Percentiles rank a stretch among this genome's conserved stretches.
phyloP scores from a whole-genome alignment of 2,888 invertebrate species.

The Metallyticus violacea region DNA sequence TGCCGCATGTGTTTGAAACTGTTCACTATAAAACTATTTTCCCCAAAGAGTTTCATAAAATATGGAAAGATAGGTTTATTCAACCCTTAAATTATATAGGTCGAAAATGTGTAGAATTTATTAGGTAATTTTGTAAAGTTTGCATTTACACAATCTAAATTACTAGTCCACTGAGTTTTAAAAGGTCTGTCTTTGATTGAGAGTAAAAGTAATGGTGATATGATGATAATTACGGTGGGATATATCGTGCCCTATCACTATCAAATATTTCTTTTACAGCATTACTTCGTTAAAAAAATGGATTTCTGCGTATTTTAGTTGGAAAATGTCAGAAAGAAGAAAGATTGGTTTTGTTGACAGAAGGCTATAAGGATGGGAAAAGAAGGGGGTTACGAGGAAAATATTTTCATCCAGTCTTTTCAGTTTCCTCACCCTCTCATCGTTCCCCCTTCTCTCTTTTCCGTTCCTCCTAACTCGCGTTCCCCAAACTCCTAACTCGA shows the following conservation, averaged over 20 bases:
- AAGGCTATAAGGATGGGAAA: background rate
- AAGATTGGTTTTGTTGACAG: constrained; percentile 12
- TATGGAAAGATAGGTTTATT: too few species aligned
- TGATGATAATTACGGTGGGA: background rate
- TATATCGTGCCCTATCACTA: background rate
- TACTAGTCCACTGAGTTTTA: too few species aligned
- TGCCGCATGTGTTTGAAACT: too few species aligned
- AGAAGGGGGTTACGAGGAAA: background rate
- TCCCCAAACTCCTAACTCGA: constrained; percentile 1
- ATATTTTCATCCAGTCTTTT: constrained; percentile 11
- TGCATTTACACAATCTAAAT: too few species aligned
- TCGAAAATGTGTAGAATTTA: too few species aligned
- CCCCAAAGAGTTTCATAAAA: too few species aligned
- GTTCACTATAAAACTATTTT: too few species aligned
- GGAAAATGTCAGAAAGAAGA: background rate
- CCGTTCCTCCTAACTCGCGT: background rate
- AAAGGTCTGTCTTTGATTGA: too few species aligned
- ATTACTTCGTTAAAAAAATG: constrained; percentile 11
- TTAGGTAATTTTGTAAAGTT: too few species aligned
- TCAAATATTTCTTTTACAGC: background rate
- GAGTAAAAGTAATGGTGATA: background rate
- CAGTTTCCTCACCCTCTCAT: background rate
- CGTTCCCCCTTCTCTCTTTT: background rate
- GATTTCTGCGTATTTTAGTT: background rate
- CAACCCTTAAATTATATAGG: too few species aligned